Percentiles rank a stretch among this genome's conserved stretches.
Conservation (phyloP, 2,113 vertebrate species). For the Alethe diademata region DNA sequence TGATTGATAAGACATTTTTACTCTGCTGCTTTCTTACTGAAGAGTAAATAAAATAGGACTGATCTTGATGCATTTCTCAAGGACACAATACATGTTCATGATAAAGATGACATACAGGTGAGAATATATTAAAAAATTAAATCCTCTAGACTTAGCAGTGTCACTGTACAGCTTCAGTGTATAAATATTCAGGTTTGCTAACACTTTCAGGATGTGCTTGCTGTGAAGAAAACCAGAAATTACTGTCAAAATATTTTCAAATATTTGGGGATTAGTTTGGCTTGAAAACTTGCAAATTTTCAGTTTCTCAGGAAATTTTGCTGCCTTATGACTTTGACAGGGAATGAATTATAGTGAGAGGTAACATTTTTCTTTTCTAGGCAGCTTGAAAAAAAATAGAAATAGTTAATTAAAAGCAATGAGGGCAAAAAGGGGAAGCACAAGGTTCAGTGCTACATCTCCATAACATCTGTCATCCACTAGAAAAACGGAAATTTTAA, state of each 20-base stretch:
- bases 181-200: background rate
- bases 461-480: background rate
- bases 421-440: background rate
- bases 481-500: background rate
- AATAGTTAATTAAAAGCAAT: background rate
- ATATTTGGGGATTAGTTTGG: background rate
- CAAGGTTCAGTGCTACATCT: background rate
- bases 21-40: background rate
- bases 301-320: background rate
- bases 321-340: background rate
- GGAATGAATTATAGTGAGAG: background rate
- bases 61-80: background rate
- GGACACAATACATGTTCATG: background rate
- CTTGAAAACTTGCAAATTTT: background rate
- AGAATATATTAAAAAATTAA: background rate
- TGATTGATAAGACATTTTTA: background rate
- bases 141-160: accelerated
- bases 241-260: background rate
- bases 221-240: background rate
- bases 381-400: background rate
- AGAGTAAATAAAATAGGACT: background rate
- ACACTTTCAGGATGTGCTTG: background rate
- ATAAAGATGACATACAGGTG: background rate
- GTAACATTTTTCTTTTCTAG: background rate
- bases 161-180: background rate